A percentile compares a stretch with the other conserved stretches of the same genome.
Conservation (phyloP, 2,113 vertebrate species). For the Mesitornis unicolor region DNA sequence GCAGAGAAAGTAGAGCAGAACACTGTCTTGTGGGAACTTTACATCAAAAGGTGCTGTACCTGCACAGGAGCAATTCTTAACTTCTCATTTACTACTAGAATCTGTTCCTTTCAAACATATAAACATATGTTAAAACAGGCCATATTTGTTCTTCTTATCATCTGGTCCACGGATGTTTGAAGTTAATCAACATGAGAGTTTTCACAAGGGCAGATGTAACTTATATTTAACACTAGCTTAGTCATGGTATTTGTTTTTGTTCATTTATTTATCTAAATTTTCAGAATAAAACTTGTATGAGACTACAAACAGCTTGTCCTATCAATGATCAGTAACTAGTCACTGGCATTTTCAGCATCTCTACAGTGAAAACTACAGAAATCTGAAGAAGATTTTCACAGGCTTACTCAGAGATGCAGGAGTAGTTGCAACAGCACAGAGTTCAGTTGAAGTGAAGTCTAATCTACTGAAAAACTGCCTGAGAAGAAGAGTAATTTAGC, state of each 20-base stretch:
- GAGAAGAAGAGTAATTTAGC: background rate
- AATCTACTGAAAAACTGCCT: background rate
- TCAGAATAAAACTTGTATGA: background rate
- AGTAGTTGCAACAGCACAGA: background rate
- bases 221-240: background rate
- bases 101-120: background rate
- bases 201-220: background rate
- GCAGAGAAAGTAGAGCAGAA: background rate
- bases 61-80: background rate
- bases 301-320: background rate
- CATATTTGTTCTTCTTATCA: background rate
- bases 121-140: background rate
- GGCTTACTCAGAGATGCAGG: background rate
- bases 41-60: background rate
- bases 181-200: background rate
- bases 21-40: background rate
- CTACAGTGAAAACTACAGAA: background rate
- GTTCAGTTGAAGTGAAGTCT: background rate
- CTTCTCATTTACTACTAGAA: background rate
- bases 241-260: background rate
- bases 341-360: background rate
- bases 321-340: background rate
- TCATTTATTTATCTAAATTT: background rate
- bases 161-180: background rate
- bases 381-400: background rate